Evolutionary conservation across 2,888 invertebrate genomes (phyloP).

Genomic region (Rapana venosa): DNA sequence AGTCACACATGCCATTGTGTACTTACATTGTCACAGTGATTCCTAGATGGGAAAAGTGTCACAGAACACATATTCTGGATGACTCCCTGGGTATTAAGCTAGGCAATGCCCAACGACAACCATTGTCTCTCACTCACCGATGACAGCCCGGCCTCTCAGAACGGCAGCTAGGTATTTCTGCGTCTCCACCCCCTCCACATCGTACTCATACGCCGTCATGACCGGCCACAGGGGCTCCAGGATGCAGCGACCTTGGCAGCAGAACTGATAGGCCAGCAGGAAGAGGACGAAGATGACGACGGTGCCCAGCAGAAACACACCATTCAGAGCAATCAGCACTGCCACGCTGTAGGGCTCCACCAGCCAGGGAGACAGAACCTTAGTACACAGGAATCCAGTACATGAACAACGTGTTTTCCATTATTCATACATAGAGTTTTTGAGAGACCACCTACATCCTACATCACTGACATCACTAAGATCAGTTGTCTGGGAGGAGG

Average conservation of each 20-base stretch:
- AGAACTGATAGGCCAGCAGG: constrained; percentile 57
- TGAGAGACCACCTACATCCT: too few species aligned
- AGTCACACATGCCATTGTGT: too few species aligned
- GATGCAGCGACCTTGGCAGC: constrained; percentile 58
- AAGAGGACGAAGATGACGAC: constrained; percentile 57
- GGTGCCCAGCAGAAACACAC: constrained; percentile 56
- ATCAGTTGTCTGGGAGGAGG: too few species aligned
- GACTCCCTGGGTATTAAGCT: too few species aligned
- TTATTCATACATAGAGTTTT: too few species aligned
- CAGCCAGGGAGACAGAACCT: constrained; percentile 61
- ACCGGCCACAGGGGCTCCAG: constrained; percentile 71
- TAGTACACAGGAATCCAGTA: too few species aligned
- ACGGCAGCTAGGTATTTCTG: constrained; percentile 73
- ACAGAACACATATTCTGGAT: too few species aligned
- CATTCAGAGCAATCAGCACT: constrained; percentile 60
- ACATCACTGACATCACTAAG: too few species aligned
- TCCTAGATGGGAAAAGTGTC: too few species aligned
- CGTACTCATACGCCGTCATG: constrained; percentile 64
- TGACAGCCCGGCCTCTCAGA: constrained; percentile 66
- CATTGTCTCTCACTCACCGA: constrained; percentile 56
- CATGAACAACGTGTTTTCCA: too few species aligned
- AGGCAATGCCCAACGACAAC: too few species aligned
- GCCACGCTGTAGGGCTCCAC: constrained; percentile 63
- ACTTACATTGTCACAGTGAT: too few species aligned
- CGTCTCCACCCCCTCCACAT: constrained; percentile 65